A percentile compares a stretch with the other conserved stretches of the same genome.
These are phyloP conservation scores for Trachelus troglodyta DNA, from an alignment of 2,888 invertebrate genomes.

Conservation along the genomic window DNA sequence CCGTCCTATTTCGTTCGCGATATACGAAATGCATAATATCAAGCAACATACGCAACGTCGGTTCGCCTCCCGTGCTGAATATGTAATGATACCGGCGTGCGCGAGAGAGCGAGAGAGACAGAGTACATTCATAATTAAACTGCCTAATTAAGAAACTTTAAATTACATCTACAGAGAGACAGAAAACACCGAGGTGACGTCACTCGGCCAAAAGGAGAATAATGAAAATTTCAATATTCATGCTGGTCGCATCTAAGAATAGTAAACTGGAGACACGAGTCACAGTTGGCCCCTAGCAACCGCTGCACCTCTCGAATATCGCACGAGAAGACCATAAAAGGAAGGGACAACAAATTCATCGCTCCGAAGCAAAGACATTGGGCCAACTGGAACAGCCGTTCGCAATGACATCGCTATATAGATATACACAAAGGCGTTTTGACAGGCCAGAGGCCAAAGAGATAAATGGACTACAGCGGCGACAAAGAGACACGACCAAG, in stretches of 20 bases:
- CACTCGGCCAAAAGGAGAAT: constrained; percentile 43
- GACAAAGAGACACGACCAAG: neutral
- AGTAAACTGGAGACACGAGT: neutral
- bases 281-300: neutral
- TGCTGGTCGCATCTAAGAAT: constrained; percentile 10
- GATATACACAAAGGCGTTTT: too few species aligned
- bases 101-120: neutral
- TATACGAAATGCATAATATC: constrained; percentile 2
- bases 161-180: constrained; percentile 50
- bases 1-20: neutral
- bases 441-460: neutral
- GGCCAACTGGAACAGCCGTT: too few species aligned
- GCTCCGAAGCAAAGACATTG: too few species aligned
- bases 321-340: too few species aligned
- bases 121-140: constrained; percentile 58
- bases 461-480: neutral
- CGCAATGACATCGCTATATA: too few species aligned
- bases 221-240: constrained; percentile 64
- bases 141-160: constrained; percentile 58
- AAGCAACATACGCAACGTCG: constrained; percentile 22
- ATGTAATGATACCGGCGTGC: constrained; percentile 34
- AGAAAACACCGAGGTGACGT: neutral
- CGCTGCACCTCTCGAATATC: neutral
- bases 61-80: constrained; percentile 32
- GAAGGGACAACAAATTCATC: too few species aligned